Evolutionary conservation across 2,797 vertebrate species (phyloP), one percentile per base, ranked within the genome.

Genomic region (Sebastes nivosus): DNA sequence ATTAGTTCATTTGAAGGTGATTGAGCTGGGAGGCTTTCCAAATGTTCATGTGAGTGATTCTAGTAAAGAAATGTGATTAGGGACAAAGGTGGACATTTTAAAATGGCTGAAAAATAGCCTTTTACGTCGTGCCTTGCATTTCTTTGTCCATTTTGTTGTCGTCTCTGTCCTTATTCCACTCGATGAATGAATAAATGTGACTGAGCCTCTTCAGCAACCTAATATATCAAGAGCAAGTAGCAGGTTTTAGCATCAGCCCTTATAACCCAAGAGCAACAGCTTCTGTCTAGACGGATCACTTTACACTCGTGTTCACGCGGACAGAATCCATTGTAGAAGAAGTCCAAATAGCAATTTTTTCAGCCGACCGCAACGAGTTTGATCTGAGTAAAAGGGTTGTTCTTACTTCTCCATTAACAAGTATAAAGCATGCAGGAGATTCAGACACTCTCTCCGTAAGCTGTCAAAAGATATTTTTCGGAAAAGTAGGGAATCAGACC

Each of bases 241-340:
- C 50, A 46, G 50, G 9, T 67, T 83, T 75, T 18, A 73, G 54
- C 27, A 30, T 36, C 46, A 18, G 59, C n/a, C 24, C 24, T 50
- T 54, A 20, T 18, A 78, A 75, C 55, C 25, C 60, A 20, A 6
- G 58, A 75, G 63, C 27, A 64, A 52, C 58, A 75, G 5, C 38
- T 70, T 46, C 34, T 52, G 74, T 83, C 71, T 67, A 66, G 76
- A 84, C 2, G 4, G 27, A 67, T 75, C 42, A n/a, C 25, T 85
- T 66, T 34, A 30, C 63, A 30, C 42, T 55, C 29, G 58, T 74
- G 27, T 84, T 52, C 32, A 46, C 0, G 32, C 38, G 32, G 60
- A 72, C 18, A 71, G 8, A 65, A 60, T 75, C 25, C 58, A 72
- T 52, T 50, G 10, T 5, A 38, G 42, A 70, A 4, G 29, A 71